A percentile compares a stretch with the other conserved stretches of the same genome.
Conservation (phyloP, 2,888 invertebrate species). For the Saturnia pavonia region DNA sequence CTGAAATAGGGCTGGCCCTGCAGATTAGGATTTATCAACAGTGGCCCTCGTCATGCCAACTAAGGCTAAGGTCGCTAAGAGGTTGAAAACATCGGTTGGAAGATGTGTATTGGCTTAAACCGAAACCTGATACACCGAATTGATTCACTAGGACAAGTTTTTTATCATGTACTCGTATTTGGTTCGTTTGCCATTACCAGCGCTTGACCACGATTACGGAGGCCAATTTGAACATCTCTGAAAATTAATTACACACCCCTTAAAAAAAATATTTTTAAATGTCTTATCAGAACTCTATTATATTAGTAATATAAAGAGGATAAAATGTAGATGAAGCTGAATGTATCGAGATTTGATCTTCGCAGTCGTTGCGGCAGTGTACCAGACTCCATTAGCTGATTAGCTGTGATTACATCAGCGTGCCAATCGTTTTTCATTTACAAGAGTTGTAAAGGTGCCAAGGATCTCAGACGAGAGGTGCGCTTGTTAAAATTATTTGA, state of each 20-base stretch:
- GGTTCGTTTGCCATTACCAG: no score
- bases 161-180: no score
- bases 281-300: not conserved
- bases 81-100: no score
- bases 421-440: constrained; percentile 39
- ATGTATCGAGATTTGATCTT: constrained; percentile 56
- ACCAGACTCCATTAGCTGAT: constrained; percentile 67
- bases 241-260: not conserved
- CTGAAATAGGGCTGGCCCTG: no score
- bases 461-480: not conserved
- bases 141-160: no score
- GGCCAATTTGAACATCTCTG: no score
- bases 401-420: constrained; percentile 54
- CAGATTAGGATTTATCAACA: no score
- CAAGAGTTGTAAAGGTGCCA: constrained; percentile 13
- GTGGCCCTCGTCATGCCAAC: no score
- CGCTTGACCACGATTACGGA: no score
- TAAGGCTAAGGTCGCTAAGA: no score
- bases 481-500: not conserved
- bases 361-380: constrained; percentile 48
- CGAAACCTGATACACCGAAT: no score
- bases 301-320: not conserved
- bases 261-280: not conserved
- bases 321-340: constrained; percentile 20
- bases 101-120: no score